These are phyloP conservation scores for Orchesella cincta DNA, from an alignment of 1,140 invertebrate genomes.

Conservation along the genomic window DNA sequence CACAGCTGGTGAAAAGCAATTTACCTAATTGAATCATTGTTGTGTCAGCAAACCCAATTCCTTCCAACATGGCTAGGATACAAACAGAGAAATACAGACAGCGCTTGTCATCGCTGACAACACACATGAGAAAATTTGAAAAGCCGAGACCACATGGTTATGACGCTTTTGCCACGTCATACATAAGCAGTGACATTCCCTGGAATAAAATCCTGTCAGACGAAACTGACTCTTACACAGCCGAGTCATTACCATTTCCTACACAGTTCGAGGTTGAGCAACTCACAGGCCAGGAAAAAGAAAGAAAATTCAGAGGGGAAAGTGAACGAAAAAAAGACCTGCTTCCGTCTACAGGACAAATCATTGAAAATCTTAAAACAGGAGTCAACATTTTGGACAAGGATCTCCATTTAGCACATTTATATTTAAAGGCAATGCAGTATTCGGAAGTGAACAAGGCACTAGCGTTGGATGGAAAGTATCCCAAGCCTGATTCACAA, in stretches of 20 bases:
- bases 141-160: not conserved
- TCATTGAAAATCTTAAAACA: constrained; percentile 24
- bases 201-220: not conserved
- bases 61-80: not conserved
- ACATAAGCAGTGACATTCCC: constrained; percentile 16
- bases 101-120: not conserved
- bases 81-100: not conserved
- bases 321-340: constrained; percentile 35
- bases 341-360: constrained; percentile 3
- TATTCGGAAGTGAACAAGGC: constrained; percentile 44
- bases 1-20: too few species aligned
- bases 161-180: not conserved
- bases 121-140: constrained; percentile 5
- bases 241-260: not conserved
- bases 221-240: not conserved
- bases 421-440: constrained; percentile 38
- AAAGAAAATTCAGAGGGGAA: constrained; percentile 24
- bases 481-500: constrained; percentile 41
- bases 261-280: not conserved
- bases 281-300: constrained; percentile 30
- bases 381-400: constrained; percentile 5
- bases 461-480: constrained; percentile 38
- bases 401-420: not conserved
- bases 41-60: not conserved
- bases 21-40: not conserved